Base-by-base conservation (phyloP, 2,113 vertebrate species). In the Nothobranchius furzeri region DNA sequence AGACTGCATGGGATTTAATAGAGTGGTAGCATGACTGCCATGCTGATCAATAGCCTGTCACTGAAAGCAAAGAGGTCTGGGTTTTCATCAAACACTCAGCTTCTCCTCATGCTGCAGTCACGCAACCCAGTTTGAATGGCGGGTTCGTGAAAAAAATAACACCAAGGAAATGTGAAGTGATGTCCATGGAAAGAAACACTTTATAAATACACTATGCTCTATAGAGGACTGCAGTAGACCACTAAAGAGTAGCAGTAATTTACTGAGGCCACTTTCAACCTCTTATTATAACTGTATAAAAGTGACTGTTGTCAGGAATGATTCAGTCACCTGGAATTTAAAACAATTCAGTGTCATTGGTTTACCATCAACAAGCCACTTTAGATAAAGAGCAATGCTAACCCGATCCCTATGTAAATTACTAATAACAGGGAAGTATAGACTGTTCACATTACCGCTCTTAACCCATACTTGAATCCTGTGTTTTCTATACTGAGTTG, bases 41-140 rank as follows among this genome's bases (percentile, higher is more conserved):
- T 72, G 59, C 58, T 73, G 73, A 87, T 87, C 87, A 84, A 89
- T 87, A 87, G 60, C 45, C 64, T 78, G 74, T 74, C 81, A 79
- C 69, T 86, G 75, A 71, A 82, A 79, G 73, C 49, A 49, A 74
- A n/a, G 17, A 50, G 76, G 73, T 54, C 70, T 64, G 57, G 48
- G 60, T 72, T 81, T 87, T 79, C 74, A 83, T 83, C 65, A 79
- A 73, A 61, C 66, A 64, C 46, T 50, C 66, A 63, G 45, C 72
- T 70, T 69, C 61, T 70, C 45, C 56, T 56, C 59, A 43, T 36
- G 57, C 0, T 5, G 63, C 63, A 62, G 58, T 80, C 64, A 81
- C 67, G 70, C 40, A 36, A 37, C 24, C 14, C 14, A 1, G 56
- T n/a, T 62, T 75, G 60, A 71, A 42, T 73, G 70, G 53, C 59